Conservation (phyloP, 2,113 vertebrate species). For the Oreochromis tanganicae region DNA sequence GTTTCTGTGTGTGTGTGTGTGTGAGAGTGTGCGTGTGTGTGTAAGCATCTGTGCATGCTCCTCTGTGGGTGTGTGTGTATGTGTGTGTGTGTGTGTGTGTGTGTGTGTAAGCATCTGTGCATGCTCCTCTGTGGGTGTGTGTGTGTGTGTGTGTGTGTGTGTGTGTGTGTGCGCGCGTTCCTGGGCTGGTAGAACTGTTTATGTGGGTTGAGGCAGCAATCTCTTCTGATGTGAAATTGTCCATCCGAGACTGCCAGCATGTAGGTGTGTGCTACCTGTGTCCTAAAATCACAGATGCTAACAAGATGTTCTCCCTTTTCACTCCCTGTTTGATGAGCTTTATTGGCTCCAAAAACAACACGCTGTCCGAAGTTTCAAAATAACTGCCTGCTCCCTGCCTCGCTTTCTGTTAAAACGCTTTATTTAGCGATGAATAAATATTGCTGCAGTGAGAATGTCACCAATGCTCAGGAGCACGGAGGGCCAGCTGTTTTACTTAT, state of each 20-base stretch:
- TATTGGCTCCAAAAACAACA: slow-evolving; percentile 42
- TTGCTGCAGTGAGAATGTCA: slow-evolving; percentile 21
- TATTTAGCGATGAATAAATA: slow-evolving; percentile 15
- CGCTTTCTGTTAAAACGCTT: slow-evolving; percentile 29
- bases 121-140: not conserved
- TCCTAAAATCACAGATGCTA: slow-evolving; percentile 33
- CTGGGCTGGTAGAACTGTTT: not conserved
- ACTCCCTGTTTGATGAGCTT: not conserved
- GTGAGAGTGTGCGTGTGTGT: not conserved
- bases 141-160: not conserved
- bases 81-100: not conserved
- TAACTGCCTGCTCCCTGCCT: not conserved
- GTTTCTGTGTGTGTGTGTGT: not conserved
- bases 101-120: not conserved
- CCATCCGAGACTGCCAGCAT: slow-evolving; percentile 37
- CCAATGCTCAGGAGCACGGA: not conserved
- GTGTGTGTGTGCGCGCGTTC: not conserved
- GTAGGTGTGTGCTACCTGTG: slow-evolving; percentile 38
- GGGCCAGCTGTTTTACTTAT: slow-evolving; percentile 31
- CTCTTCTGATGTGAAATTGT: slow-evolving; percentile 15
- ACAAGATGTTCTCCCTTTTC: slow-evolving; percentile 18
- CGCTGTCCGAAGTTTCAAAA: not conserved
- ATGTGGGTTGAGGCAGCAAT: slow-evolving; percentile 26
- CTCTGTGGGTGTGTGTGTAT: not conserved
- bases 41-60: not conserved